A percentile compares a stretch with the other conserved stretches of the same genome.
Evolutionary conservation across 2,888 invertebrate species (phyloP).

Genomic region (Empis livida): DNA sequence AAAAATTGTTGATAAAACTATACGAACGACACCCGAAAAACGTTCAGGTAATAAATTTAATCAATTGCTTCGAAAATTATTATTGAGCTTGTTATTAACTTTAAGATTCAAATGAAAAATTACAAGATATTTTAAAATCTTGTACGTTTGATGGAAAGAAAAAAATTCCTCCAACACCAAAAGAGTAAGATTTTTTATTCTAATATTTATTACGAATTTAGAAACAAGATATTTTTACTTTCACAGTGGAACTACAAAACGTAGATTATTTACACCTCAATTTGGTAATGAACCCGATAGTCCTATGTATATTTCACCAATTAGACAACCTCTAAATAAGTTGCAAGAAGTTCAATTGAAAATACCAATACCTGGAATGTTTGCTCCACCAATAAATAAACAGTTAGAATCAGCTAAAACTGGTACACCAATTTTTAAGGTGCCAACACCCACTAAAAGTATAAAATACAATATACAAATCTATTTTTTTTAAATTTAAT

Average conservation of each 20-base stretch:
- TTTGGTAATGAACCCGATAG: constrained; percentile 22
- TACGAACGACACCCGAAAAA: constrained; percentile 19
- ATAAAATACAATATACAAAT: background rate
- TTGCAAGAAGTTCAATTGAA: constrained; percentile 7
- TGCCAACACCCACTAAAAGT: constrained; percentile 15
- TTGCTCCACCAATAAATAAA: constrained; percentile 19
- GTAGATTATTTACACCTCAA: constrained; percentile 27
- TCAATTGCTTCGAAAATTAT: too few species aligned
- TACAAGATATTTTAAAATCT: constrained; percentile 23
- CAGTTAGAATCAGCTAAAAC: constrained; percentile 20
- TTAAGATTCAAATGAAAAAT: constrained; percentile 10
- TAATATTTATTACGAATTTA: too few species aligned
- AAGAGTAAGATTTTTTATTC: background rate
- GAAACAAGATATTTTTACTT: background rate
- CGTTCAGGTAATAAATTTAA: constrained; percentile 10
- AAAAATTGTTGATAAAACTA: constrained; percentile 17
- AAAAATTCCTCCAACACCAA: constrained; percentile 17
- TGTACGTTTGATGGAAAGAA: constrained; percentile 21
- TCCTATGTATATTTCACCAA: constrained; percentile 7
- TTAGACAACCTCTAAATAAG: constrained; percentile 9
- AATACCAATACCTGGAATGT: constrained; percentile 15
- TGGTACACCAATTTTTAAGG: constrained; percentile 19
- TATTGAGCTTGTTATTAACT: too few species aligned
- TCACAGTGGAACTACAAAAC: constrained; percentile 16
- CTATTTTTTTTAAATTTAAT: background rate